Evolutionary conservation across 2,113 vertebrate genomes (phyloP).

Genomic region (Oriolus oriolus): DNA sequence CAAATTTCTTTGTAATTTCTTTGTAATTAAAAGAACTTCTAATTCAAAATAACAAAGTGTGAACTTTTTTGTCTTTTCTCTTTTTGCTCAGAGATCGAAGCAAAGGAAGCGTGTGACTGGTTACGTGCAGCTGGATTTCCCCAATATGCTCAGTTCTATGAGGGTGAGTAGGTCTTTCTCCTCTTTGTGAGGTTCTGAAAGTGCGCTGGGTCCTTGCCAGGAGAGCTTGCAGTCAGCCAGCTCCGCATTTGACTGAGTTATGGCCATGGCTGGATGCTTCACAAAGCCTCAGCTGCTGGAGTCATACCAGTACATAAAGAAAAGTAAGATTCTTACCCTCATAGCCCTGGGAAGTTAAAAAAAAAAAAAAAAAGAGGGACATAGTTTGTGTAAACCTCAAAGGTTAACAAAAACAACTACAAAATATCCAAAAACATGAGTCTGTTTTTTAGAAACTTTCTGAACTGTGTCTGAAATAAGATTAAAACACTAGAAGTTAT

Average conservation of each 20-base stretch:
- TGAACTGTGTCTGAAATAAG: neutral
- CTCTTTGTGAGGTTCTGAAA: neutral
- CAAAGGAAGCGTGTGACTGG: conserved; percentile 97
- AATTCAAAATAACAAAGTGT: neutral
- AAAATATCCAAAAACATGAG: neutral
- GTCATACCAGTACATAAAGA: neutral
- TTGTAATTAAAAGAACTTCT: neutral
- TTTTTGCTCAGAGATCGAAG: conserved; percentile 89
- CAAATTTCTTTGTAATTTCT: neutral
- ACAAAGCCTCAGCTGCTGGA: conserved; percentile 25
- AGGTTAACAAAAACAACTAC: neutral
- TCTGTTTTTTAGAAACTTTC: neutral
- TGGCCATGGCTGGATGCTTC: neutral
- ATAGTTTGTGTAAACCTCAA: neutral
- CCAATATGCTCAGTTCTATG: conserved; percentile 95
- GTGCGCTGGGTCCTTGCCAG: conserved; percentile 1
- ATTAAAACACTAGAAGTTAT: neutral
- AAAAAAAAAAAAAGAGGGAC: neutral
- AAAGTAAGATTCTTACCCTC: neutral
- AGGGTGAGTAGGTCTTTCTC: conserved; percentile 76
- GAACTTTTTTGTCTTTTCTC: neutral
- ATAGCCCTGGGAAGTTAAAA: neutral
- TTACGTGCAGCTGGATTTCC: conserved; percentile 96
- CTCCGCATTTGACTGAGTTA: conserved; percentile 9
- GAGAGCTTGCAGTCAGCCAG: neutral